These are phyloP conservation scores for Nomada lathburiana DNA, from an alignment of 2,888 invertebrate species.

Conservation along the genomic window DNA sequence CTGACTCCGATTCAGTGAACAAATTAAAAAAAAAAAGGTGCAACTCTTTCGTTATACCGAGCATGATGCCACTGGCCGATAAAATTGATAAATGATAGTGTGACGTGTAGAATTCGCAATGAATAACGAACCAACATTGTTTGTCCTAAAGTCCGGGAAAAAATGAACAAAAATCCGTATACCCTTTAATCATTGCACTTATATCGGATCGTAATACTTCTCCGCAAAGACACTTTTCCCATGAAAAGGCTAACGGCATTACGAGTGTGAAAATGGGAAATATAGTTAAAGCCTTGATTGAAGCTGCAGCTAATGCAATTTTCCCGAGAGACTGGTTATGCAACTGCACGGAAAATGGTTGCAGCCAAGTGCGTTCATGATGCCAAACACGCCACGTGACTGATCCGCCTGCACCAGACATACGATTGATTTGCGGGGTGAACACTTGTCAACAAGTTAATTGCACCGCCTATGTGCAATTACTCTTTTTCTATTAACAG, in stretches of 20 bases:
- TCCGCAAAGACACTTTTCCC: background rate
- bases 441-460: conserved; percentile 63
- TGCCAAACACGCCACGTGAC: conserved; percentile 58
- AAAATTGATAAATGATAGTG: conserved; percentile 25
- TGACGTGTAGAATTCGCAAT: background rate
- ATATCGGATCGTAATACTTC: background rate
- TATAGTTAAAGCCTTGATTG: conserved; percentile 21
- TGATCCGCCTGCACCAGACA: conserved; percentile 44
- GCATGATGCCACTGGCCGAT: conserved; percentile 3
- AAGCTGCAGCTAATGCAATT: conserved; percentile 15
- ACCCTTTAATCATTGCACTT: background rate
- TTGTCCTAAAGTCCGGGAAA: background rate
- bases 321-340: conserved; percentile 34
- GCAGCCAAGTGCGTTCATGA: conserved; percentile 52
- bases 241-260: background rate
- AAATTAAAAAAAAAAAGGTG: background rate
- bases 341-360: conserved; percentile 48
- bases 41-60: conserved; percentile 1
- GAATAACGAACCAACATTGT: conserved; percentile 8
- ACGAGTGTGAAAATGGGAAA: conserved; percentile 13
- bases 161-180: background rate
- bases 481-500: background rate
- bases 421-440: conserved; percentile 54
- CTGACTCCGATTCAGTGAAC: background rate
- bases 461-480: conserved; percentile 23